A percentile compares a stretch with the other conserved stretches of the same genome.
Conservation (phyloP, 2,888 invertebrate genomes). For the Sinelater perroti region DNA sequence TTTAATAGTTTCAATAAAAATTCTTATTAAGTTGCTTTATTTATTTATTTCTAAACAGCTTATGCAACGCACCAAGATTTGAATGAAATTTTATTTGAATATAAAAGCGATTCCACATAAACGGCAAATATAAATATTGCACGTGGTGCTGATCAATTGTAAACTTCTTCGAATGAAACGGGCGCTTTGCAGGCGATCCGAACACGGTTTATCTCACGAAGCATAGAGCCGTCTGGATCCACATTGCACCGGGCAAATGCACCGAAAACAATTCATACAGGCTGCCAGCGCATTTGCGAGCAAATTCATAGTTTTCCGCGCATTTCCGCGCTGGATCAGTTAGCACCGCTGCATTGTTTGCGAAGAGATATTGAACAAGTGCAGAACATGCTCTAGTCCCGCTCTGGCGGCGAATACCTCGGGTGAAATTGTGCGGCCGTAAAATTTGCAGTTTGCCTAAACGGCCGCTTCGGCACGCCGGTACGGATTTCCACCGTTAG, state of each 20-base stretch:
- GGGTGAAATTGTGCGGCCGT: conserved; percentile 23
- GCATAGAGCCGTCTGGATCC: not conserved
- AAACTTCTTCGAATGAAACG: too few relatives aligned
- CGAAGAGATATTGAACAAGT: conserved; percentile 28
- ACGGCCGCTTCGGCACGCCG: conserved; percentile 9
- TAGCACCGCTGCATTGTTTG: conserved; percentile 24
- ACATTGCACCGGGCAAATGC: not conserved
- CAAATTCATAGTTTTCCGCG: not conserved
- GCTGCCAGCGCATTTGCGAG: not conserved
- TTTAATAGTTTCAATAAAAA: too few relatives aligned
- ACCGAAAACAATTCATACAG: conserved; percentile 3
- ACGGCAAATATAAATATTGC: too few relatives aligned
- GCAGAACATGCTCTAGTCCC: conserved; percentile 22
- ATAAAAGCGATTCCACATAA: too few relatives aligned
- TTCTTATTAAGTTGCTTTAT: too few relatives aligned
- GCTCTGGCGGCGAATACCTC: conserved; percentile 18
- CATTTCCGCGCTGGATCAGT: conserved; percentile 16
- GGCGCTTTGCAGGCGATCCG: too few relatives aligned
- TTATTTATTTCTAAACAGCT: too few relatives aligned
- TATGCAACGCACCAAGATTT: too few relatives aligned
- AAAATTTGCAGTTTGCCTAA: conserved; percentile 19
- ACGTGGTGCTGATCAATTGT: too few relatives aligned
- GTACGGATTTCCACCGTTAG: conserved; percentile 14
- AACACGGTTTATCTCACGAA: too few relatives aligned
- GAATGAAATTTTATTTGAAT: too few relatives aligned